These are phyloP conservation scores for Agrochola lychnidis DNA, from an alignment of 2,888 invertebrate species.

Conservation along the genomic window DNA sequence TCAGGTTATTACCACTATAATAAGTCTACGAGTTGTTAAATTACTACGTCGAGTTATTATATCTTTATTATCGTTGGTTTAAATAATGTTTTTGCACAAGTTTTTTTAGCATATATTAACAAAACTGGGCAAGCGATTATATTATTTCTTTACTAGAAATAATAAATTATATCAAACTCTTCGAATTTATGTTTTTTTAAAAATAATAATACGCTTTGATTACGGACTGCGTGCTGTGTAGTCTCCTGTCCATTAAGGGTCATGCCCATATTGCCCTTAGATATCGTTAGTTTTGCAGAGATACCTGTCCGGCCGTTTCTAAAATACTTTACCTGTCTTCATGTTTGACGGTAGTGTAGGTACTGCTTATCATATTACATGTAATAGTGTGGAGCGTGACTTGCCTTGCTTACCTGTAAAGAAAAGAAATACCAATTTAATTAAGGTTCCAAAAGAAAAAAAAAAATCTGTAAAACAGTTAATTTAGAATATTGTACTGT, in stretches of 20 bases:
- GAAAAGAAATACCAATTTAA: slow-evolving; percentile 34
- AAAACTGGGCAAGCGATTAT: background rate
- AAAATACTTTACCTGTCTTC: slow-evolving; percentile 6
- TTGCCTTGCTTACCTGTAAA: slow-evolving; percentile 62
- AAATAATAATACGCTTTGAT: background rate
- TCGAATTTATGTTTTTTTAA: background rate
- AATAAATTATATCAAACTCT: background rate
- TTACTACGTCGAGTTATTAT: slow-evolving; percentile 2
- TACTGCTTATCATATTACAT: slow-evolving; percentile 16
- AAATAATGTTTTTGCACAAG: background rate
- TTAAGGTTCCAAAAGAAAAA: background rate
- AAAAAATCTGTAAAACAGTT: background rate
- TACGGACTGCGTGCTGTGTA: background rate
- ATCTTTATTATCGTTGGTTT: background rate
- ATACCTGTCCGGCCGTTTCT: background rate
- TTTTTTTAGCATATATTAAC: background rate
- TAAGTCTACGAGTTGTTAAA: slow-evolving; percentile 2
- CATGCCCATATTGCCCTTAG: background rate
- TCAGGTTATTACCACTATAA: slow-evolving; percentile 6
- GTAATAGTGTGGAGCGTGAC: slow-evolving; percentile 25
- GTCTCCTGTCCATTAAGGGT: background rate
- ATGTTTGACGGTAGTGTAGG: background rate
- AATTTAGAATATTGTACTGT: background rate
- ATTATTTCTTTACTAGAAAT: background rate
- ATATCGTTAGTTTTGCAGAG: background rate